A percentile compares a stretch with the other conserved stretches of the same genome.
phyloP scores from a whole-genome alignment of 1,140 invertebrate genomes.

The Myzus persicae region DNA sequence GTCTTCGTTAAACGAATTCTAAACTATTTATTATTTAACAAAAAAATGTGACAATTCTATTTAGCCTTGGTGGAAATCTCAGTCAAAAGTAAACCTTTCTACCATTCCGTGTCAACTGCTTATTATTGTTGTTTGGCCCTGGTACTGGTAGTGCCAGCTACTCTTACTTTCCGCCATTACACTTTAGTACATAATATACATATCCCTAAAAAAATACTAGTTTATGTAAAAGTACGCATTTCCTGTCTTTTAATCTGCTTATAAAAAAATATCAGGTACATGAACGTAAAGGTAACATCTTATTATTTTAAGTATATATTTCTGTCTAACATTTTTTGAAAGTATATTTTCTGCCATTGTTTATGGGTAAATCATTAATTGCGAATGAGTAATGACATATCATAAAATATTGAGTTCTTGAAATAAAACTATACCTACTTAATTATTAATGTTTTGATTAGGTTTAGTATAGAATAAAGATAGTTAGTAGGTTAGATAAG shows the following conservation, averaged over 20 bases:
- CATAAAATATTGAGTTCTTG: background rate
- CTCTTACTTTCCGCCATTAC: conserved; percentile 36
- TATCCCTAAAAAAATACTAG: background rate
- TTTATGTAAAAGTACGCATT: conserved; percentile 20
- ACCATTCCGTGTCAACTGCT: conserved; percentile 54
- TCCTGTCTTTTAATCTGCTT: conserved; percentile 14
- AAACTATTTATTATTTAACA: conserved; percentile 11
- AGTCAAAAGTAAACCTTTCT: conserved; percentile 28
- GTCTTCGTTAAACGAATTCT: background rate
- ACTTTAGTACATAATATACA: background rate
- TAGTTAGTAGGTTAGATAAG: no score
- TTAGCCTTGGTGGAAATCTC: conserved; percentile 31
- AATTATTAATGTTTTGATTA: background rate
- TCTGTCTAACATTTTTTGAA: background rate
- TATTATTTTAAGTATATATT: background rate
- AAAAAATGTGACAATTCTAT: conserved; percentile 6
- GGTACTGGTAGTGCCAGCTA: conserved; percentile 53
- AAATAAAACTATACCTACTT: background rate
- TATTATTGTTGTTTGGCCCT: conserved; percentile 54
- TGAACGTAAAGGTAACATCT: background rate
- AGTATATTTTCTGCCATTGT: background rate
- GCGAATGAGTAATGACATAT: background rate
- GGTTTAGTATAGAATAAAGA: no score
- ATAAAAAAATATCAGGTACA: background rate
- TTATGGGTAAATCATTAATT: background rate